These are phyloP conservation scores for Enteromius unitaeniatus DNA, from an alignment of 2,797 vertebrate species.

Conservation along the genomic window DNA sequence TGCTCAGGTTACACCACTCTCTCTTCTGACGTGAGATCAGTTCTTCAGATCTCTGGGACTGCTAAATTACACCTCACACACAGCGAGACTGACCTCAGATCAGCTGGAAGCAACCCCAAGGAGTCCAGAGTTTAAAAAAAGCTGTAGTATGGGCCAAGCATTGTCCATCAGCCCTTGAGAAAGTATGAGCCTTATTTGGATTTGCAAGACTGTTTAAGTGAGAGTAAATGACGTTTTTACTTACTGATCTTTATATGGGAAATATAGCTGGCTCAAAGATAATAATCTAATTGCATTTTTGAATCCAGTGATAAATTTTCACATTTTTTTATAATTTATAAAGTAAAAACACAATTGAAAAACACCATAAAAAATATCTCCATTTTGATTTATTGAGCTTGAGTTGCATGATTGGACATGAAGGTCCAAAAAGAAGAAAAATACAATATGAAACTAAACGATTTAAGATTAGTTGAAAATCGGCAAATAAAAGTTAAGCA, in stretches of 20 bases:
- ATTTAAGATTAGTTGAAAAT: not conserved
- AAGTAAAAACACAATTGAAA: not conserved
- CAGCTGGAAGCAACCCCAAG: slow-evolving; percentile 26
- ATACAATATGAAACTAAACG: not conserved
- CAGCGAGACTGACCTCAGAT: slow-evolving; percentile 16
- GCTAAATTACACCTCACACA: not conserved
- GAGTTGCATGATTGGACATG: not conserved
- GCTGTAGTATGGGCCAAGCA: slow-evolving; percentile 41
- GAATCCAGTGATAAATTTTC: not conserved
- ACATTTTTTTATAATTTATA: not conserved
- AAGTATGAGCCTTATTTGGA: slow-evolving; percentile 74
- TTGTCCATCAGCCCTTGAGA: slow-evolving; percentile 59
- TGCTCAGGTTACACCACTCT: slow-evolving; percentile 41
- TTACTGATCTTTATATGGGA: not conserved
- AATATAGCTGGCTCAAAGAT: not conserved
- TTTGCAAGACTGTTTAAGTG: slow-evolving; percentile 16
- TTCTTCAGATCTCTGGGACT: not conserved
- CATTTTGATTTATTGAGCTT: not conserved
- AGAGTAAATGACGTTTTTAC: not conserved
- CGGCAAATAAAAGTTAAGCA: not conserved
- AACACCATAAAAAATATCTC: not conserved
- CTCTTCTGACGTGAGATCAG: slow-evolving; percentile 42
- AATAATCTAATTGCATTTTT: not conserved
- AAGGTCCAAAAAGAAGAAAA: not conserved
- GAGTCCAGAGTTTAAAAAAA: slow-evolving; percentile 70